Evolutionary conservation across 1,140 invertebrate genomes (phyloP).

Genomic region (Solenopsis fugax): DNA sequence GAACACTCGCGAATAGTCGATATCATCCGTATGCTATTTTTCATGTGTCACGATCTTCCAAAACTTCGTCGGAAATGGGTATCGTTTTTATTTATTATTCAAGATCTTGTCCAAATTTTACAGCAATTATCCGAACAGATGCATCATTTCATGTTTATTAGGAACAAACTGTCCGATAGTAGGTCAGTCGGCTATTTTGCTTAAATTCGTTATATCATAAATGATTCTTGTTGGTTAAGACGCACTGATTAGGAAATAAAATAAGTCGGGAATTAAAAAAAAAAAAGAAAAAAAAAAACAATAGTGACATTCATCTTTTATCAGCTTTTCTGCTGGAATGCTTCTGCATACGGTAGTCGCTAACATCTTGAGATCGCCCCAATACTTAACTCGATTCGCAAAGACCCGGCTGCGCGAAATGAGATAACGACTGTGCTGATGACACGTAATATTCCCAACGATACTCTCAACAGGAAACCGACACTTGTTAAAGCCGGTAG

Average conservation of each 20-base stretch:
- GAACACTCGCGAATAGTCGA: slow-evolving; percentile 62
- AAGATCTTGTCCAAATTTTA: background rate
- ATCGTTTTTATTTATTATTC: background rate
- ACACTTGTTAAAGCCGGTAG: slow-evolving; percentile 74
- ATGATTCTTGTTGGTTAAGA: background rate
- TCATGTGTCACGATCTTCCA: slow-evolving; percentile 51
- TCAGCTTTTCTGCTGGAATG: slow-evolving; percentile 28
- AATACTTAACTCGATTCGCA: slow-evolving; percentile 69
- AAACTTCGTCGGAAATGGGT: background rate
- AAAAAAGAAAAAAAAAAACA: background rate
- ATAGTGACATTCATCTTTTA: background rate
- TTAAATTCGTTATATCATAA: background rate
- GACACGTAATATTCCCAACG: slow-evolving; percentile 69
- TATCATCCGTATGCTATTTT: slow-evolving; percentile 53
- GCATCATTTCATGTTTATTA: background rate
- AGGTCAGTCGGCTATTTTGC: background rate
- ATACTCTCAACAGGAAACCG: slow-evolving; percentile 73
- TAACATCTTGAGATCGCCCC: slow-evolving; percentile 71
- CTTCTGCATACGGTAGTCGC: slow-evolving; percentile 40
- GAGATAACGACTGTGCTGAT: slow-evolving; percentile 75
- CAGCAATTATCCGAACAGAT: background rate
- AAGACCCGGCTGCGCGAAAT: slow-evolving; percentile 70
- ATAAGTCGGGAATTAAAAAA: background rate
- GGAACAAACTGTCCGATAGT: background rate
- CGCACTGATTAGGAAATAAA: background rate